Conservation (phyloP, 2,888 invertebrate species). For the Amiota mariae region DNA sequence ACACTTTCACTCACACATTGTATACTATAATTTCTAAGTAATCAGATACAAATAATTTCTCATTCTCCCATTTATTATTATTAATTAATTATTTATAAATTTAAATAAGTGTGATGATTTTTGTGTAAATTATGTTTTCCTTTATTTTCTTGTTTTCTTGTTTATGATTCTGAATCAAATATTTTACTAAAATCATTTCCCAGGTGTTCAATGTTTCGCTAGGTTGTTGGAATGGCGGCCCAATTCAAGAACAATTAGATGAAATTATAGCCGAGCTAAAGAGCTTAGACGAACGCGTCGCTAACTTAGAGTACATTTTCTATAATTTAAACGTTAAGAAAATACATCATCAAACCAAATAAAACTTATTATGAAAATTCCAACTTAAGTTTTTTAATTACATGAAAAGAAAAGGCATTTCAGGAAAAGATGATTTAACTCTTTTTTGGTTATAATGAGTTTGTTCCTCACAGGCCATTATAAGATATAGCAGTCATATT, state of each 20-base stretch:
- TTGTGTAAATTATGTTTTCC: not conserved
- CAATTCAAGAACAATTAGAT: constrained; percentile 49
- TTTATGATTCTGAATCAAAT: constrained; percentile 23
- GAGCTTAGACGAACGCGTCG: constrained; percentile 48
- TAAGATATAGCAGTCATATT: too few relatives aligned
- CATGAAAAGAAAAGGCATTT: too few relatives aligned
- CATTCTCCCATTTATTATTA: not conserved
- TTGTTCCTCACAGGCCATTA: too few relatives aligned
- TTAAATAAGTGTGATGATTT: not conserved
- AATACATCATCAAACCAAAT: too few relatives aligned
- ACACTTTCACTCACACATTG: not conserved
- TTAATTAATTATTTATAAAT: not conserved
- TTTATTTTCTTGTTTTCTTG: constrained; percentile 45
- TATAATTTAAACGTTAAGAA: not conserved
- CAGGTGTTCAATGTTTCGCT: constrained; percentile 57
- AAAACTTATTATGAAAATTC: too few relatives aligned
- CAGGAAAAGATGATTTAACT: too few relatives aligned
- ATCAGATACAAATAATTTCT: not conserved
- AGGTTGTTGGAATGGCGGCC: constrained; percentile 39
- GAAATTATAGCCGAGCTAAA: constrained; percentile 43
- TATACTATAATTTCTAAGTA: not conserved
- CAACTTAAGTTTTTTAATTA: too few relatives aligned
- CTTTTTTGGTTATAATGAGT: too few relatives aligned
- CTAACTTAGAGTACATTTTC: constrained; percentile 46
- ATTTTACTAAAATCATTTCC: constrained; percentile 42